These are phyloP conservation scores for Drosophila histrio DNA, from an alignment of 2,888 invertebrate species.

Conservation along the genomic window DNA sequence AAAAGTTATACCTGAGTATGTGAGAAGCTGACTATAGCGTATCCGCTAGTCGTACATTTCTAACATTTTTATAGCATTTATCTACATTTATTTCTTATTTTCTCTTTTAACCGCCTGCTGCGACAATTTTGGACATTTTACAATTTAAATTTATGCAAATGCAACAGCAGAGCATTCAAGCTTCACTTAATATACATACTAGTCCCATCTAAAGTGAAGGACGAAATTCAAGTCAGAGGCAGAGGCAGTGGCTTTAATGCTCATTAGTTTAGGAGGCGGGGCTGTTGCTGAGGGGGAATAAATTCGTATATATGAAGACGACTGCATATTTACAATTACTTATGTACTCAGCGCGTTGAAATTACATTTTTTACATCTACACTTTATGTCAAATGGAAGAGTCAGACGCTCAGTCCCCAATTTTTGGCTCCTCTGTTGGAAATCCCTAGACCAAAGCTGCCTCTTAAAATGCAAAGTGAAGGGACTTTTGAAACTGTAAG, in stretches of 20 bases:
- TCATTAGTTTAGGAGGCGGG: conserved; percentile 56
- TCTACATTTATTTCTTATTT: neutral
- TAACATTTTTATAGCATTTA: no score
- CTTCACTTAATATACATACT: conserved; percentile 9
- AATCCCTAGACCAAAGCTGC: conserved; percentile 24
- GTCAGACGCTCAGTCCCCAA: neutral
- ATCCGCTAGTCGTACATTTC: neutral
- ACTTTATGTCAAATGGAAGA: conserved; percentile 20
- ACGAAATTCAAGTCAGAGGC: conserved; percentile 16
- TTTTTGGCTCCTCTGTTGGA: neutral
- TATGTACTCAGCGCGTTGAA: conserved; percentile 30
- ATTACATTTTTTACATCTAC: conserved; percentile 50
- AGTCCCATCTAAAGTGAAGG: neutral
- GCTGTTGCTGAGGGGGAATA: neutral
- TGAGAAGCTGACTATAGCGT: neutral
- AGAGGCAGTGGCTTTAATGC: conserved; percentile 63
- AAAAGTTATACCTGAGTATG: neutral
- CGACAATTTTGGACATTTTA: conserved; percentile 36
- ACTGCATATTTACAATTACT: conserved; percentile 54
- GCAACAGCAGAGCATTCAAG: conserved; percentile 46
- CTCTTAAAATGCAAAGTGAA: conserved; percentile 64
- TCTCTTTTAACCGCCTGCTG: conserved; percentile 20
- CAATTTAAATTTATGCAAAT: conserved; percentile 73
- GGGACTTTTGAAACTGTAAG: conserved; percentile 34
- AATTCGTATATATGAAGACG: conserved; percentile 9